Percentiles rank a stretch among this genome's conserved stretches.
Conservation (phyloP, 2,113 vertebrate species). For the Aptenodytes forsteri region DNA sequence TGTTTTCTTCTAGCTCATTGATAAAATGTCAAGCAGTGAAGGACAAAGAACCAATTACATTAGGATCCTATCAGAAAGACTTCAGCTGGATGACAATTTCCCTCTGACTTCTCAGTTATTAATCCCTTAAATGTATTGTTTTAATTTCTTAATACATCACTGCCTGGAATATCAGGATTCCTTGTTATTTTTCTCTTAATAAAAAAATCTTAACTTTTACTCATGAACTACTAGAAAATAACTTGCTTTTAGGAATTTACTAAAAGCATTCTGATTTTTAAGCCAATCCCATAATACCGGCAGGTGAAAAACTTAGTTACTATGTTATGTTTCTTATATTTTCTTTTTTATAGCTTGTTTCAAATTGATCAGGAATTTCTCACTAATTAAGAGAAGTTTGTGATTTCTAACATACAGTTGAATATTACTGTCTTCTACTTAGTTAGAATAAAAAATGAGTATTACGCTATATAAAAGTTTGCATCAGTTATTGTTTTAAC, state of each 20-base stretch:
- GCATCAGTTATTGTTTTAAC: background rate
- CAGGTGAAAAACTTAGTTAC: background rate
- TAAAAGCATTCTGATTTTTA: background rate
- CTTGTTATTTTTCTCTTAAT: background rate
- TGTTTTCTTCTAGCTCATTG: slow-evolving; percentile 52
- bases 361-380: background rate
- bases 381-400: background rate
- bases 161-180: background rate
- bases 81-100: slow-evolving; percentile 20
- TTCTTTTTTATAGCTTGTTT: background rate
- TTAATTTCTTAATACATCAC: background rate
- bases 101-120: slow-evolving; percentile 9
- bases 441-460: background rate
- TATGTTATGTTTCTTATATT: background rate
- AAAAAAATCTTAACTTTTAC: background rate
- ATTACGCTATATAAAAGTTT: background rate
- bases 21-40: slow-evolving; percentile 42
- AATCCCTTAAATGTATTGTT: background rate
- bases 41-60: slow-evolving; percentile 39
- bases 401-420: background rate
- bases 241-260: background rate
- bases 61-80: slow-evolving; percentile 1
- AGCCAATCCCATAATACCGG: background rate
- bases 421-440: background rate
- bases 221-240: background rate